Percentiles rank a stretch among this genome's conserved stretches.
Evolutionary conservation across 2,113 vertebrate species (phyloP).

Genomic region (Trichechus manatus): DNA sequence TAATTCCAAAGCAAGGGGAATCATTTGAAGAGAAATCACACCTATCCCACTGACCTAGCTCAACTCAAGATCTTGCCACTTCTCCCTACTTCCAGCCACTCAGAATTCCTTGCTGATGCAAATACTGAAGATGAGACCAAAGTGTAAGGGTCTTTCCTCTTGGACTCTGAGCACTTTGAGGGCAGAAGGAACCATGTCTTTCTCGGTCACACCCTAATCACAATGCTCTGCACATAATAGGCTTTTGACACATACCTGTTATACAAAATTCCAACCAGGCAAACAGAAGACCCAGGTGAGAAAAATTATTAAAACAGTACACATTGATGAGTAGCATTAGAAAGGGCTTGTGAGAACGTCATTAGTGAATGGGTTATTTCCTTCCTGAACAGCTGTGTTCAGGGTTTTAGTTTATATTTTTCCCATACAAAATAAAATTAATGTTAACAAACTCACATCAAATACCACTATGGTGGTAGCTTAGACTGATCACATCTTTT

Average conservation of each 20-base stretch:
- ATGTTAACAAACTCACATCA: conserved; percentile 60
- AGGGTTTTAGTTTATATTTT: neutral
- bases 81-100: neutral
- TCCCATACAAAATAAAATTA: conserved; percentile 1
- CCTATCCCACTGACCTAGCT: neutral
- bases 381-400: conserved; percentile 8
- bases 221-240: neutral
- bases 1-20: neutral
- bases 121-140: neutral
- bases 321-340: neutral
- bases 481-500: conserved; percentile 48
- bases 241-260: neutral
- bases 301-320: conserved; percentile 9
- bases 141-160: neutral
- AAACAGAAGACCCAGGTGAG: neutral
- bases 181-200: neutral
- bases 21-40: neutral
- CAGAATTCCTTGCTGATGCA: neutral
- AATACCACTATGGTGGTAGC: neutral
- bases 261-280: neutral
- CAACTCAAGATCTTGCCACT: neutral
- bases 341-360: neutral
- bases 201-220: neutral
- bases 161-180: neutral
- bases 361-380: conserved; percentile 18